Evolutionary conservation across 1,140 invertebrate genomes (phyloP), one percentile per base, ranked within the genome.

Genomic region (Eurytemora carolleeae): DNA sequence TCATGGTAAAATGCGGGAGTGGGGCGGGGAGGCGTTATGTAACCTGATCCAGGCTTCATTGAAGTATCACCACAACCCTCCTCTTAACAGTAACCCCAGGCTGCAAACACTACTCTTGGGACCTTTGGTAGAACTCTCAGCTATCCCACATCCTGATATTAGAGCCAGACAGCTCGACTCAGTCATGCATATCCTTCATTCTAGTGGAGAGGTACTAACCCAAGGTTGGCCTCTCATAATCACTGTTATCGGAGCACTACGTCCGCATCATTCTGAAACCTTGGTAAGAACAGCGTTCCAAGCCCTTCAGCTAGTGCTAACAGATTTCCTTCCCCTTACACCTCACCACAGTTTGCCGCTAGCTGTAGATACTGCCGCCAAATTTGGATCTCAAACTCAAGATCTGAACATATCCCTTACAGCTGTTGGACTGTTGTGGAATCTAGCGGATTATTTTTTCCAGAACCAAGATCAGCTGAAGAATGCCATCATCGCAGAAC

Each of bases 381-480:
- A 89, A 69, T 98, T 98, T 76, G 93, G 92, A 0, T 83, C 85
- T 12, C 95, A 99, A 75, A 91, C 86, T 23, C 86, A 93, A 72
- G 93, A 98, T 74, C 75, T 98, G 18, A 99, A 99, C 74, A 94
- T 98, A 67, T 95, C 92, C 23, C 76, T 98, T n/a, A 96, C 93
- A 19, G 92, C 94, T 55, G 86, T 98, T 64, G 93, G 93, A 58
- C 75, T 96, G 21, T 86, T 97, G 85, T 97, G 92, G 92, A 96
- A 96, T 71, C 92, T 96, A 68, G 91, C 90, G 1, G 92, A 96
- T 74, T 93, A 92, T 71, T 85, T 96, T 67, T 92, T 86, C 75
- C 89, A 95, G 78, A 94, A 94, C 74, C 84, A 90, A 70, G 83
- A 87, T 57, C 24, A 18, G 7, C 78, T 96, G 63, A 80, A 79